Evolutionary conservation across 2,113 vertebrate species (phyloP).

Genomic region (Conger conger): DNA sequence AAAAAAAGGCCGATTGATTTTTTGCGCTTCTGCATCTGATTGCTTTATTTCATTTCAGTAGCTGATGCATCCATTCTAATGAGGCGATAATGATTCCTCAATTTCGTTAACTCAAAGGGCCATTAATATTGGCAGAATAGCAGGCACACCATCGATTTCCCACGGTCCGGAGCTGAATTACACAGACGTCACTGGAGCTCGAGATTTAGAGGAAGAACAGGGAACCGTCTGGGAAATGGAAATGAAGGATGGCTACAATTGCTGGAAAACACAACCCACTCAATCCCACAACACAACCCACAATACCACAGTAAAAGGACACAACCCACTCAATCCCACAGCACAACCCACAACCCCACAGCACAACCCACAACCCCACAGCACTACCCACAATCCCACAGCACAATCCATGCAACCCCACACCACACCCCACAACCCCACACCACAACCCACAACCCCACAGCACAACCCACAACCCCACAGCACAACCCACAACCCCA

Average conservation of each 20-base stretch:
- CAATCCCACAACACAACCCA: too few relatives aligned
- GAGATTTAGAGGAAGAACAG: neutral
- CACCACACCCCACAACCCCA: too few relatives aligned
- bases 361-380: too few relatives aligned
- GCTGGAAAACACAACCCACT: slow-evolving; percentile 22
- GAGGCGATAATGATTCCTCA: neutral
- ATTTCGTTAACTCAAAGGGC: slow-evolving; percentile 8
- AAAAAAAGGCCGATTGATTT: too few relatives aligned
- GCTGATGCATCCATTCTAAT: neutral
- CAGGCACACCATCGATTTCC: slow-evolving; percentile 28
- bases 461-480: too few relatives aligned
- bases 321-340: too few relatives aligned
- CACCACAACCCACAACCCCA: too few relatives aligned
- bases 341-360: too few relatives aligned
- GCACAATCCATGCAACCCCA: too few relatives aligned
- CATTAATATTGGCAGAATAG: slow-evolving; percentile 21
- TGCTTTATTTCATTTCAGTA: neutral
- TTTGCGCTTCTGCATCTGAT: too few relatives aligned
- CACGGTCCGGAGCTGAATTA: slow-evolving; percentile 11
- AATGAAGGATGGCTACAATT: slow-evolving; percentile 19
- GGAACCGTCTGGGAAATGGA: slow-evolving; percentile 20
- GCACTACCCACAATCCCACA: too few relatives aligned
- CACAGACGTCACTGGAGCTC: slow-evolving; percentile 23
- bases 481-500: slow-evolving; percentile 1
- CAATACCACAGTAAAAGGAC: too few relatives aligned